Conservation (phyloP, 2,888 invertebrate species). For the Cryptus armator region DNA sequence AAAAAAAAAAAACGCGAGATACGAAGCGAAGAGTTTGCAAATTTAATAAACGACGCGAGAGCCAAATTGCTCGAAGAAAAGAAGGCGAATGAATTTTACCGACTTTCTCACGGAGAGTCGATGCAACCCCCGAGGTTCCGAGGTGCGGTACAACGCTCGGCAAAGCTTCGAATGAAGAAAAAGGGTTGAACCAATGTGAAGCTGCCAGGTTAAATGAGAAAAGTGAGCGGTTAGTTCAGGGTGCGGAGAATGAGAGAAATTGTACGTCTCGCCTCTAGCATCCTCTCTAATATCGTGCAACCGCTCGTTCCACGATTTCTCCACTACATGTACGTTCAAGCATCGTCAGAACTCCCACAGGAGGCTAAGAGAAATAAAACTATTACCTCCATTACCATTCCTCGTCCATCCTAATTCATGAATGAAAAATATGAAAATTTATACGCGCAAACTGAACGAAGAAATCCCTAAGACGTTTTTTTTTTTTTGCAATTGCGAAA, state of each 20-base stretch:
- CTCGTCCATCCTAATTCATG: constrained; percentile 14
- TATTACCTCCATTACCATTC: not conserved
- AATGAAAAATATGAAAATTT: constrained; percentile 42
- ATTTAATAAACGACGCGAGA: constrained; percentile 42
- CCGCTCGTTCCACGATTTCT: constrained; percentile 5
- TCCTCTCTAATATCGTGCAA: constrained; percentile 36
- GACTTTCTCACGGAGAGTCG: constrained; percentile 19
- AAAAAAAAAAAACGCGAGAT: not conserved
- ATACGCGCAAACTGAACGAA: not conserved
- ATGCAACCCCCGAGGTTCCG: not conserved
- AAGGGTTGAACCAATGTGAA: constrained; percentile 46
- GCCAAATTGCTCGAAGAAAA: constrained; percentile 1
- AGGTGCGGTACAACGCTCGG: constrained; percentile 37
- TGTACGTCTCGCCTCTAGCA: constrained; percentile 30
- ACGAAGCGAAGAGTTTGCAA: constrained; percentile 25
- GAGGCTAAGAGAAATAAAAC: constrained; percentile 23
- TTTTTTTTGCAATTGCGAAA: no score
- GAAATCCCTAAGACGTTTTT: not conserved
- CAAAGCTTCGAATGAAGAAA: constrained; percentile 57
- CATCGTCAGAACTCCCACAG: constrained; percentile 6
- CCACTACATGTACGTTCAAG: not conserved
- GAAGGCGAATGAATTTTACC: constrained; percentile 34
- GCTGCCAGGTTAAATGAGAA: constrained; percentile 65
- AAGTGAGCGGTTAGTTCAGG: constrained; percentile 53
- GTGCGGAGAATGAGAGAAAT: constrained; percentile 57